Percentiles rank a stretch among this genome's conserved stretches.
These are phyloP conservation scores for Pterostichus niger DNA, from an alignment of 2,888 invertebrate species.

Conservation along the genomic window DNA sequence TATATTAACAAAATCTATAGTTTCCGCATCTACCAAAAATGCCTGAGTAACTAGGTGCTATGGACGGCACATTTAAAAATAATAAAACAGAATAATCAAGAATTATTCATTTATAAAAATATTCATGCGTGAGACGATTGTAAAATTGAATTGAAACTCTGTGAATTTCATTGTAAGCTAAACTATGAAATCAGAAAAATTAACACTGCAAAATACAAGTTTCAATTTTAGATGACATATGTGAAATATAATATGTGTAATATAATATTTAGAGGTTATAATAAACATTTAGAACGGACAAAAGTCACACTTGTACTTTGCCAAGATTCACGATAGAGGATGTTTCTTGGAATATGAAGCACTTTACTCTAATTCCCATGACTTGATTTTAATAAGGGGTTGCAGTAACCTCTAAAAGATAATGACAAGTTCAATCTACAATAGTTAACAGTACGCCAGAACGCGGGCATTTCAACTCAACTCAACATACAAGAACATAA, in stretches of 20 bases:
- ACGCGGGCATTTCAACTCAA: no score
- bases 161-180: conserved; percentile 28
- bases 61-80: no score
- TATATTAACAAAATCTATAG: neutral
- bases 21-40: neutral
- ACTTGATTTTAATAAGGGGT: neutral
- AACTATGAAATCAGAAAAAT: conserved; percentile 6
- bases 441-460: no score
- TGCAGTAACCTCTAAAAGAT: neutral
- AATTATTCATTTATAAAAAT: neutral
- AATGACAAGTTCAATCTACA: neutral
- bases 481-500: neutral
- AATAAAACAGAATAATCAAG: no score
- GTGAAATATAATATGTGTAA: conserved; percentile 49
- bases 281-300: conserved; percentile 23
- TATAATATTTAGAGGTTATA: conserved; percentile 51
- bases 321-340: conserved; percentile 25
- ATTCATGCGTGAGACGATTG: neutral
- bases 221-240: conserved; percentile 52
- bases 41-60: neutral
- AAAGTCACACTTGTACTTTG: conserved; percentile 41
- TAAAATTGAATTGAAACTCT: neutral
- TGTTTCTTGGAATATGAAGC: conserved; percentile 32
- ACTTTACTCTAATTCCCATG: conserved; percentile 1
- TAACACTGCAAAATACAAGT: conserved; percentile 25